Evolutionary conservation across 1,140 invertebrate species (phyloP).

Genomic region (Sitodiplosis mosellana): DNA sequence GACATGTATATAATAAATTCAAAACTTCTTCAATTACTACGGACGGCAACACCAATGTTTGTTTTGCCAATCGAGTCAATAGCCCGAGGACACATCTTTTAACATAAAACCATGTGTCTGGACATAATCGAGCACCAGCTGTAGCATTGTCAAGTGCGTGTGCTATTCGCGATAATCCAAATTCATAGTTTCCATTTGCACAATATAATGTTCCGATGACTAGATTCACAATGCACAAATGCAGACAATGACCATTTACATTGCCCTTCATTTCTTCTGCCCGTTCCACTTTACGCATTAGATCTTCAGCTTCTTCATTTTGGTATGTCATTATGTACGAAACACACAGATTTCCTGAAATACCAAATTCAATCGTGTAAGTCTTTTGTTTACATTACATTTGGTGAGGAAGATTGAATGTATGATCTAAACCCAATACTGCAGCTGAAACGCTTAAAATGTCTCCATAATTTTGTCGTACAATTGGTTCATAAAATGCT

Average conservation of each 20-base stretch:
- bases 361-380: no score
- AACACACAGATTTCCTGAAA: slow-evolving; percentile 76
- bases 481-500: slow-evolving; percentile 96
- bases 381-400: no score
- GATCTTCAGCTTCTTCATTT: slow-evolving; percentile 96
- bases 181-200: slow-evolving; percentile 98
- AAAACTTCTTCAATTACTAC: slow-evolving; percentile 72
- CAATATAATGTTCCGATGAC: slow-evolving; percentile 98
- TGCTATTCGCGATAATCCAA: slow-evolving; percentile 88
- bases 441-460: slow-evolving; percentile 74
- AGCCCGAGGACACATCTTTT: slow-evolving; percentile 83
- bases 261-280: slow-evolving; percentile 88
- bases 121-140: slow-evolving; percentile 40
- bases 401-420: no score
- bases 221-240: slow-evolving; percentile 96
- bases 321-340: slow-evolving; percentile 98
- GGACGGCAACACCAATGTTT: slow-evolving; percentile 73
- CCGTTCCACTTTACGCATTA: slow-evolving; percentile 92
- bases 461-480: slow-evolving; percentile 91
- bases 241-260: slow-evolving; percentile 89
- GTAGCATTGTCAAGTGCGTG: slow-evolving; percentile 23
- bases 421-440: slow-evolving; percentile 43
- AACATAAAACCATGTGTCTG: slow-evolving; percentile 91
- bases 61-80: slow-evolving; percentile 76
- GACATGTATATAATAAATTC: slow-evolving; percentile 77